These are phyloP conservation scores for Megathymus violae DNA, from an alignment of 1,140 invertebrate genomes.

Conservation along the genomic window DNA sequence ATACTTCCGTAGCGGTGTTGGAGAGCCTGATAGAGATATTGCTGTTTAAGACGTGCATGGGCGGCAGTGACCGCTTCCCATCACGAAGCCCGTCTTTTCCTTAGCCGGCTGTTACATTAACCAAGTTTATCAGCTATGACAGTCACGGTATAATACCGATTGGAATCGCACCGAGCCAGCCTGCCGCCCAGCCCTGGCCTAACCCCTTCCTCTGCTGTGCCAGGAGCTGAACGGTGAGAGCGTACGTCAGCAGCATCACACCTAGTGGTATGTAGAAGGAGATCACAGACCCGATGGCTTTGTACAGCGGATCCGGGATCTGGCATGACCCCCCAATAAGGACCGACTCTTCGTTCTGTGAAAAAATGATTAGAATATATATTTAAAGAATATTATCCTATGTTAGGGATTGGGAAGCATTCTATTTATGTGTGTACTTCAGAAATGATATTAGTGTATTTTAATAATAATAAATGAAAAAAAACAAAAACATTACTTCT, in stretches of 20 bases:
- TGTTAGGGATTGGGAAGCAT: no score
- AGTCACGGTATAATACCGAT: conserved; percentile 78
- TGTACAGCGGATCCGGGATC: conserved; percentile 94
- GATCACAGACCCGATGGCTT: conserved; percentile 95
- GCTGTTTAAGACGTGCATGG: no score
- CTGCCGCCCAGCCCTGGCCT: conserved; percentile 86
- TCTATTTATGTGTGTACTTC: no score
- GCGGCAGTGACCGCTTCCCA: no score
- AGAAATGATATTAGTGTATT: no score
- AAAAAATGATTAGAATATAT: conserved; percentile 21
- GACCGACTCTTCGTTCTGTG: conserved; percentile 90
- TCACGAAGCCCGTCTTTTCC: no score
- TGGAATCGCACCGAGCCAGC: conserved; percentile 81
- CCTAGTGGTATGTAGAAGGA: conserved; percentile 98
- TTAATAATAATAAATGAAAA: no score
- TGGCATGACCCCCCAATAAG: conserved; percentile 92
- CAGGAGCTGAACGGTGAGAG: conserved; percentile 93
- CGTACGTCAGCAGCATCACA: conserved; percentile 97
- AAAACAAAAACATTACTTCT: no score
- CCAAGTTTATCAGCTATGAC: neutral
- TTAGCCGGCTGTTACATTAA: no score
- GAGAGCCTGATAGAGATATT: no score
- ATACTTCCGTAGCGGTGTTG: no score
- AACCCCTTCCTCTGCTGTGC: conserved; percentile 90
- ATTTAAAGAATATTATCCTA: neutral